Evolutionary conservation across 1,140 invertebrate species (phyloP), one percentile per base, ranked within the genome.

Genomic region (Tribolium madens): DNA sequence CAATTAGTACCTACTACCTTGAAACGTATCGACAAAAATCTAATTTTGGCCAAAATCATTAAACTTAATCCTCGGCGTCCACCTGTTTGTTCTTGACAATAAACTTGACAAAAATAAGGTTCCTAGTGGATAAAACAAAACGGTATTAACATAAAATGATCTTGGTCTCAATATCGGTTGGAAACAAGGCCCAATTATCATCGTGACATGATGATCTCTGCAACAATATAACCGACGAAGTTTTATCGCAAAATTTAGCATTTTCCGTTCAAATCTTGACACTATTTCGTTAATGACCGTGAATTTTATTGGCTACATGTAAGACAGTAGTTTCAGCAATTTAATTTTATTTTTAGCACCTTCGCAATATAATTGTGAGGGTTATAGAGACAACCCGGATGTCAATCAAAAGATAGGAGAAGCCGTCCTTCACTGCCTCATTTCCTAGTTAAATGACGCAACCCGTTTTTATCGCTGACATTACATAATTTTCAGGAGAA

Each of bases 81-180:
- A 64, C 21, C 10, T 33, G 57, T 64, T 33, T 12, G 50, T 0
- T 31, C 70, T 72, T 72, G 70, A 72, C 70, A 72, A 50, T 72
- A 50, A 72, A 72, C 70, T 72, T 72, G 70, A 72, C 36, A 26
- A 60, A 60, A 60, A 60, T 60, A n/a, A n/a, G n/a, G n/a, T n/a
- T n/a, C n/a, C n/a, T n/a, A 26, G 1, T 57, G 0, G 52, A 12
- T n/a, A 9, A 33, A 33, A 64, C 57, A 64, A 64, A 64, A 26
- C 57, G 31, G 18, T 21, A 7, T 64, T 64, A 33, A 5, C 57
- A 64, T 64, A 33, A 21, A 21, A 64, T 18, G 57, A n/a, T 64
- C 57, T 64, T 64, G 57, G 57, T 21, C 57, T 64, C 57, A 64
- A 60, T 60, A 21, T 9, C 17, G n/a, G n/a, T n/a, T n/a, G n/a